Conservation (phyloP, 30 jellyfish, hydroid and myxozoan species). For the Calvadosia cruxmelitensis region DNA sequence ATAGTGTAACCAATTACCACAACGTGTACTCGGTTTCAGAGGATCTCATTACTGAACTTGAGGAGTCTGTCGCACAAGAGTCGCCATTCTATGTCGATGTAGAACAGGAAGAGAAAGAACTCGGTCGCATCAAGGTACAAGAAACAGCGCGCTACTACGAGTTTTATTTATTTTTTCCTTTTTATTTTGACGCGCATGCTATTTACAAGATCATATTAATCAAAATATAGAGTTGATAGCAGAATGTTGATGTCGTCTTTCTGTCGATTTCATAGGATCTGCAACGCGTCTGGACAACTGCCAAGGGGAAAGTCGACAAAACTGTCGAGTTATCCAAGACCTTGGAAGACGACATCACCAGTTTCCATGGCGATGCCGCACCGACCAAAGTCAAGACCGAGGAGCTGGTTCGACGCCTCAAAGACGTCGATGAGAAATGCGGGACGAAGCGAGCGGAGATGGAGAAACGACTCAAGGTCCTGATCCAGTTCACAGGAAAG, state of each 20-base stretch:
- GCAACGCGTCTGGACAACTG: background rate
- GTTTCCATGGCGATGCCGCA: constrained; percentile 41
- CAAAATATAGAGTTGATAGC: too few relatives aligned
- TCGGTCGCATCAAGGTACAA: constrained; percentile 49
- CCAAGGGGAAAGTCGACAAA: constrained; percentile 23
- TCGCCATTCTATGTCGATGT: constrained; percentile 45
- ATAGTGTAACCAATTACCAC: constrained; percentile 3
- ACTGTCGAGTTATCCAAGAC: constrained; percentile 11
- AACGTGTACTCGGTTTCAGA: constrained; percentile 27
- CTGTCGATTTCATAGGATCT: too few relatives aligned
- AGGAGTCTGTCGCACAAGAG: constrained; percentile 23
- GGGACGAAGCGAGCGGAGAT: constrained; percentile 29
- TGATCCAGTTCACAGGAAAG: constrained; percentile 23
- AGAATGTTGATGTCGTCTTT: background rate
- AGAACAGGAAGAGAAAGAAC: constrained; percentile 39
- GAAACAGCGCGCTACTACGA: too few relatives aligned
- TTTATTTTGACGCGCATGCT: too few relatives aligned
- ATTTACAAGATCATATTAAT: too few relatives aligned
- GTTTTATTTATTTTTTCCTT: too few relatives aligned
- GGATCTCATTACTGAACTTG: constrained; percentile 29
- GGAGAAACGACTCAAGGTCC: constrained; percentile 53
- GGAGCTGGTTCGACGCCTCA: constrained; percentile 30
- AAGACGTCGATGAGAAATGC: constrained; percentile 37
- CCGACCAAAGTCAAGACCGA: constrained; percentile 24
- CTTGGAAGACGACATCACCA: constrained; percentile 24